Percentiles rank a stretch among this genome's conserved stretches.
Conservation (phyloP, 1,140 invertebrate species). For the Ooceraea biroi region DNA sequence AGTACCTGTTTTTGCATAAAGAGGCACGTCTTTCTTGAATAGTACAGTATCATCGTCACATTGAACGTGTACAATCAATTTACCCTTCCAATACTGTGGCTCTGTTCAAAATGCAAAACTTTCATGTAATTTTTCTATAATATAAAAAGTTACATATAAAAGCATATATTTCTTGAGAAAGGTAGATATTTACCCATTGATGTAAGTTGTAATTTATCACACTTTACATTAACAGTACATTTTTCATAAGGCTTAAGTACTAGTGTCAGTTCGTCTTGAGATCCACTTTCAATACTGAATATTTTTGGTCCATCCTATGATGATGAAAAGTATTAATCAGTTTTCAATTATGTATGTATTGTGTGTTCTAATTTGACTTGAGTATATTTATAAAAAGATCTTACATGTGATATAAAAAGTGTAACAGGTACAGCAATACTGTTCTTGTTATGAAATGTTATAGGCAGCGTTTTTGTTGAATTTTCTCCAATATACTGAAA, state of each 20-base stretch:
- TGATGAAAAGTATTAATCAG: constrained; percentile 15
- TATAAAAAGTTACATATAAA: constrained; percentile 17
- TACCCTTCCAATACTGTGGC: constrained; percentile 46
- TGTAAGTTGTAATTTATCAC: constrained; percentile 43
- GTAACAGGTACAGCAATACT: constrained; percentile 77
- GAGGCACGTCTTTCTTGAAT: constrained; percentile 76
- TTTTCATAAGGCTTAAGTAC: constrained; percentile 56
- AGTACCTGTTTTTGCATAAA: constrained; percentile 76
- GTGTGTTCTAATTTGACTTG: neutral
- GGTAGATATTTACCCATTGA: constrained; percentile 6
- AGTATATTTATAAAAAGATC: constrained; percentile 30
- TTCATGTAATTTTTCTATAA: constrained; percentile 2
- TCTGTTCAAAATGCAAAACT: constrained; percentile 27
- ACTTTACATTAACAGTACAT: constrained; percentile 54
- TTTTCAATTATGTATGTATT: constrained; percentile 7
- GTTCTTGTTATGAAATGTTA: constrained; percentile 82
- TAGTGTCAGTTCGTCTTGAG: constrained; percentile 3
- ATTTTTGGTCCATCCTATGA: constrained; percentile 63
- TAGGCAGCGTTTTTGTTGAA: constrained; percentile 66
- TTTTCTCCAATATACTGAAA: constrained; percentile 77
- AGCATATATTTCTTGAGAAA: neutral
- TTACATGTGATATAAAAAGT: constrained; percentile 78
- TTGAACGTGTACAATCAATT: constrained; percentile 72
- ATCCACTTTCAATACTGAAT: constrained; percentile 72
- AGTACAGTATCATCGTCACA: constrained; percentile 65